A percentile compares a stretch with the other conserved stretches of the same genome.
Conservation (phyloP, 2,888 invertebrate genomes). For the Cataglyphis altisquamis region DNA sequence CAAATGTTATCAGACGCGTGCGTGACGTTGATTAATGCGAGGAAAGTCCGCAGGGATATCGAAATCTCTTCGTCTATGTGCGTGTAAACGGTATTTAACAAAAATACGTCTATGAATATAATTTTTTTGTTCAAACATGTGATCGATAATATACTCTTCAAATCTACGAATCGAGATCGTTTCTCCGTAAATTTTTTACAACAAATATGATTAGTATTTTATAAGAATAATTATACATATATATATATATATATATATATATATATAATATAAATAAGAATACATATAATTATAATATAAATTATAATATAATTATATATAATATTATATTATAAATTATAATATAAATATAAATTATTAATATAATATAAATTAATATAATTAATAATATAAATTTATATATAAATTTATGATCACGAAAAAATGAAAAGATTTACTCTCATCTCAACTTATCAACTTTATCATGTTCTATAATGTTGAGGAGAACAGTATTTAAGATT, state of each 20-base stretch:
- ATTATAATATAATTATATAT: too few species aligned
- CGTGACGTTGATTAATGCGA: constrained; percentile 52
- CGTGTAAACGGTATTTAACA: background rate
- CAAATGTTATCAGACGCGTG: constrained; percentile 47
- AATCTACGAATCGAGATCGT: background rate
- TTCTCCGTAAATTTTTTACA: background rate
- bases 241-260: background rate
- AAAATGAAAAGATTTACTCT: background rate
- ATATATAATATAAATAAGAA: background rate
- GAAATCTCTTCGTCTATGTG: background rate
- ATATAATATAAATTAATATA: too few species aligned
- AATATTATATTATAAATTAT: too few species aligned
- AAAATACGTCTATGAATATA: background rate
- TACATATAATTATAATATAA: too few species aligned
- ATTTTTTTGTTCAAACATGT: background rate
- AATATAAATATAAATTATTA: too few species aligned
- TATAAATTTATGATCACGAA: background rate
- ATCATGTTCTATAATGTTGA: background rate
- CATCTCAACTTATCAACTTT: background rate
- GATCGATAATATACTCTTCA: background rate
- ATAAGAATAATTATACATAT: background rate
- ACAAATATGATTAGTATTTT: background rate
- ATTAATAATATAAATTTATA: too few species aligned
- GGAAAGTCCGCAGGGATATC: background rate
- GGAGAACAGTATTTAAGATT: background rate